A percentile compares a stretch with the other conserved stretches of the same genome.
phyloP scores from a whole-genome alignment of 2,888 invertebrate species.

The Linnaemya vulpina region DNA sequence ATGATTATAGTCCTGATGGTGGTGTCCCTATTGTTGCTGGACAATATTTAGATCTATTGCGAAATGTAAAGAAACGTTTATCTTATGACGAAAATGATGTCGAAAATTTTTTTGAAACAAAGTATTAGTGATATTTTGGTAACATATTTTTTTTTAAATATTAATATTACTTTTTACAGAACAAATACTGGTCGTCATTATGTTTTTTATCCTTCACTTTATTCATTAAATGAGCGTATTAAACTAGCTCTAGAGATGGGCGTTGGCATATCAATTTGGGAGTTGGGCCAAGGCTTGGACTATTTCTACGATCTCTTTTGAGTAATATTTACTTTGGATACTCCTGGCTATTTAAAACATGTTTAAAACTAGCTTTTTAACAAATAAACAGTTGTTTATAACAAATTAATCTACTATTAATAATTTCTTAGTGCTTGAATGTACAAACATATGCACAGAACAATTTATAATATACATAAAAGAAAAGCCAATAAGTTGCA shows the following conservation, averaged over 20 bases:
- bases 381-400: not conserved
- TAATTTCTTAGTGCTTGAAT: too few relatives aligned
- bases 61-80: constrained; percentile 89
- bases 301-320: constrained; percentile 96
- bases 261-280: constrained; percentile 96
- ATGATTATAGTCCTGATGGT: constrained; percentile 91
- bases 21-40: constrained; percentile 92
- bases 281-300: constrained; percentile 97
- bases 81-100: constrained; percentile 90
- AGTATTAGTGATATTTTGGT: constrained; percentile 84
- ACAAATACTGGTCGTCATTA: constrained; percentile 88
- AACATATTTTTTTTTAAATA: not conserved
- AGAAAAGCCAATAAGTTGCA: too few relatives aligned
- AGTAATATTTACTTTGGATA: constrained; percentile 72
- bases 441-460: too few relatives aligned
- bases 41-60: constrained; percentile 90
- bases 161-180: constrained; percentile 83
- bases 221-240: constrained; percentile 91
- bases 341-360: not conserved
- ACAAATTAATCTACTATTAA: too few relatives aligned
- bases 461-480: too few relatives aligned
- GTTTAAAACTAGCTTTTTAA: not conserved
- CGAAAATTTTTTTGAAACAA: constrained; percentile 93
- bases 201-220: constrained; percentile 95
- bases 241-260: constrained; percentile 91